Evolutionary conservation across 2,797 vertebrate genomes (phyloP).

Genomic region (Arremon aurantiirostris): DNA sequence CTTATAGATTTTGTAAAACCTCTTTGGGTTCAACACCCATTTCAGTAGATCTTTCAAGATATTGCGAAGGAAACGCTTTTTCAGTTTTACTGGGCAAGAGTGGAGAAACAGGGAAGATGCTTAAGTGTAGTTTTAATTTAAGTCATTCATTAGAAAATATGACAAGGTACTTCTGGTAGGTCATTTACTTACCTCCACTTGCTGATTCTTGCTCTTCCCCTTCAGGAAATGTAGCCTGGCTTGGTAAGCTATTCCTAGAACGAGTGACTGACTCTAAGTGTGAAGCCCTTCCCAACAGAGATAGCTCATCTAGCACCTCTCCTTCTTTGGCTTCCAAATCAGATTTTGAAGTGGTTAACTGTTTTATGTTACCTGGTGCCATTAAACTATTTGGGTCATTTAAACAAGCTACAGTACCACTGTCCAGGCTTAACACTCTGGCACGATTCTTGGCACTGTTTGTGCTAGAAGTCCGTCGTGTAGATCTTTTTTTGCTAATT

Average conservation of each 20-base stretch:
- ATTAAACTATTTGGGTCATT: conserved; percentile 88
- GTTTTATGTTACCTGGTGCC: conserved; percentile 85
- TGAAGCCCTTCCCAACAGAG: conserved; percentile 93
- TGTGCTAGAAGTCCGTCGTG: conserved; percentile 87
- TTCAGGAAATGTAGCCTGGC: conserved; percentile 88
- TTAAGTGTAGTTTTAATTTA: neutral
- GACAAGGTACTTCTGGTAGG: neutral
- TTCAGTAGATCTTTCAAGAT: neutral
- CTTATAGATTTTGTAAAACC: neutral
- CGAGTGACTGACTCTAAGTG: conserved; percentile 98
- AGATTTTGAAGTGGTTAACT: conserved; percentile 97
- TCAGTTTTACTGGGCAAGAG: neutral
- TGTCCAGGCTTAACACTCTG: conserved; percentile 94
- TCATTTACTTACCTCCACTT: conserved; percentile 80
- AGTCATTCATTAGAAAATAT: neutral
- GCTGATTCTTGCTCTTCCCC: conserved; percentile 84
- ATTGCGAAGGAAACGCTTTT: neutral
- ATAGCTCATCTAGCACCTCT: conserved; percentile 95
- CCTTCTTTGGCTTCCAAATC: conserved; percentile 99
- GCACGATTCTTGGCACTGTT: conserved; percentile 92
- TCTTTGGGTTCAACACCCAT: neutral
- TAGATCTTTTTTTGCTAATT: conserved; percentile 82
- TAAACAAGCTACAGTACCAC: conserved; percentile 91
- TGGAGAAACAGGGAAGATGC: neutral
- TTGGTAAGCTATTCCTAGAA: conserved; percentile 96